Base-by-base conservation (phyloP, 2,888 invertebrate species). In the Hirtodrosophila confusa region DNA sequence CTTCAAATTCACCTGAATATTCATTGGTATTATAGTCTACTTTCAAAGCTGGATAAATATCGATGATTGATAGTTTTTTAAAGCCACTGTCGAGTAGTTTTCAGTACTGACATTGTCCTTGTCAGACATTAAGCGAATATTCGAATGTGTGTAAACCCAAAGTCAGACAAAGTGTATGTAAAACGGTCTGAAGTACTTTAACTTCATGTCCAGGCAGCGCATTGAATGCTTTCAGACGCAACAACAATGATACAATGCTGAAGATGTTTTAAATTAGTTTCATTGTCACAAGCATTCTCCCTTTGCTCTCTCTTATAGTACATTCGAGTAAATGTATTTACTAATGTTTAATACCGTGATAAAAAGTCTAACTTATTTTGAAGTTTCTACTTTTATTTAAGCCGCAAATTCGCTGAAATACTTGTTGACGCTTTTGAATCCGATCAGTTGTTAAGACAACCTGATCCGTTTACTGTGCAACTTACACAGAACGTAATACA, bases 251-350 rank as follows among this genome's bases (percentile, higher is more conserved):
- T 17, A 43, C 43, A 35, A 12, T 24, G 12, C 10, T 12, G 17
- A 40, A 31, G 24, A 24, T 47, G 48, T 33, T 48, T 44, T 17
- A 55, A 65, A 36, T 41, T 36, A 31, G 44, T 45, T 49, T 35
- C 47, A 67, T 67, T 67, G 67, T 67, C 51, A 37, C 17, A 27
- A 10, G n/a, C 27, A 47, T 31, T 41, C 40, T 51, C n/a, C 29
- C 39, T 36, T 39, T 17, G 27, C 17, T 27, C 24, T 37, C n/a
- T 29, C 12, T n/a, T 31, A 17, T 17, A 17, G 17, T 17, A 17
- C 17, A 17, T 17, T 17, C 17, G 17, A 17, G 17, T 17, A 2
- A 3, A 27, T 9, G 10, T 23, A 17, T 10, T 4, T 41, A 40
- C 23, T 12, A 11, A 31, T 44, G 44, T 7, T 17, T 17, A 7